Base-by-base conservation (phyloP, 2,113 vertebrate species). In the Fukomys damarensis region DNA sequence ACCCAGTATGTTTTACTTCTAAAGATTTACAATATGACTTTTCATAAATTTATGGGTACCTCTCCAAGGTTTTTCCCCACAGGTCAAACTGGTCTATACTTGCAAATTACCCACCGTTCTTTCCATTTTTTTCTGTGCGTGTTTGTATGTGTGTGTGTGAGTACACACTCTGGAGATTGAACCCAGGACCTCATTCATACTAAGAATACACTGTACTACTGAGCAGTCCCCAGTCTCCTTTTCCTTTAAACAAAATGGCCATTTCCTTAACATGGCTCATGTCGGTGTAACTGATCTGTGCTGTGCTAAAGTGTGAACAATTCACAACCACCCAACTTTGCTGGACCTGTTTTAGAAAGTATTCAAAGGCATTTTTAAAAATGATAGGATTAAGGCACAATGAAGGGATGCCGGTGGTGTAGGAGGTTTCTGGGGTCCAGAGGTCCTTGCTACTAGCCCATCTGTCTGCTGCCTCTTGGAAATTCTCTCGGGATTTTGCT, bases 281-380 rank as follows among this genome's bases (percentile, higher is more conserved):
- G 46, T 70, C 30, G 12, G 22, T 32, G 7, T 46, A 87, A 41
- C 54, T 89, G 89, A 68, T 13, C 38, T 83, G 24, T 58, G n/a
- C 70, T 94, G 26, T 94, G 22, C 72, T 80, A 58, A 88, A 54
- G 79, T 74, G 58, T 89, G 28, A 96, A 43, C 91, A 26, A 70
- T 26, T 66, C 61, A n/a, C 90, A 13, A n/a, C 35, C n/a, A n/a
- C 38, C 70, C 82, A 32, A 58, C 24, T 30, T 17, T 46, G 13
- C 13, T 17, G 38, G 43, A 93, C 66, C 17, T 63, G 12, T 70
- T 41, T 85, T 19, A 32, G 28, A 84, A 63, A 35, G 20, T 26
- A 16, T 5, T 30, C 20, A 8, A 70, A 61, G 38, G 32, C 26
- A n/a, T n/a, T n/a, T n/a, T n/a, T n/a, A n/a, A n/a, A n/a, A n/a